Evolutionary conservation across 2,888 invertebrate species (phyloP).

Genomic region (Gnatocerus cornutus): DNA sequence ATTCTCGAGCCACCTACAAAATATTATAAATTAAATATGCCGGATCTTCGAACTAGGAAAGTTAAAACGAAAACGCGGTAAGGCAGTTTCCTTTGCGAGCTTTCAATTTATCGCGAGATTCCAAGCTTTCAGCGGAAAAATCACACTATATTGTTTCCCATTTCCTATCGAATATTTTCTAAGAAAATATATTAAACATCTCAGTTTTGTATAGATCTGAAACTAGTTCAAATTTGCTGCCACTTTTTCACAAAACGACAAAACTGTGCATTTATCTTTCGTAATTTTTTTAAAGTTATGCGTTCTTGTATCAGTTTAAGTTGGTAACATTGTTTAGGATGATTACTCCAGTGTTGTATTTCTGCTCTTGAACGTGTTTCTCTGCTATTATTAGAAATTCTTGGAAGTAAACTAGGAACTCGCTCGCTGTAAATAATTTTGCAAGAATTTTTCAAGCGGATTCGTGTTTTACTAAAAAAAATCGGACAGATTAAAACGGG

Average conservation of each 20-base stretch:
- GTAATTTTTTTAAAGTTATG: too few species aligned
- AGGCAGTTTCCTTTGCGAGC: slow-evolving; percentile 9
- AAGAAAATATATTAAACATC: slow-evolving; percentile 14
- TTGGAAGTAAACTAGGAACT: slow-evolving; percentile 43
- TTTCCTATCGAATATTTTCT: slow-evolving; percentile 29
- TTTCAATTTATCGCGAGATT: slow-evolving; percentile 28
- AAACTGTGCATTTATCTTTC: too few species aligned
- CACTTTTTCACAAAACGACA: too few species aligned
- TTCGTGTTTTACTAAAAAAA: neutral
- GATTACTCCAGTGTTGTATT: slow-evolving; percentile 54
- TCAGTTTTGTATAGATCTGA: neutral
- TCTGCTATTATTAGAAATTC: slow-evolving; percentile 52
- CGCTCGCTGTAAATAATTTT: slow-evolving; percentile 38
- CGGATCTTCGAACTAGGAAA: neutral
- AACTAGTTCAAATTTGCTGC: too few species aligned
- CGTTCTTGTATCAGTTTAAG: slow-evolving; percentile 25
- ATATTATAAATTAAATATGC: slow-evolving; percentile 28
- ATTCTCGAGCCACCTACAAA: slow-evolving; percentile 16
- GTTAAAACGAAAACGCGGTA: slow-evolving; percentile 8
- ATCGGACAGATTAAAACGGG: too few species aligned
- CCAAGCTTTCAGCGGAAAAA: slow-evolving; percentile 32
- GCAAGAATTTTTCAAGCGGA: slow-evolving; percentile 22
- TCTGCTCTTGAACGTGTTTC: slow-evolving; percentile 52
- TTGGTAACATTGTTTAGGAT: slow-evolving; percentile 35
- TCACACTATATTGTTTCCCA: slow-evolving; percentile 32